phyloP scores from a whole-genome alignment of 2,797 vertebrate species.

The Enteromius fasciolatus region DNA sequence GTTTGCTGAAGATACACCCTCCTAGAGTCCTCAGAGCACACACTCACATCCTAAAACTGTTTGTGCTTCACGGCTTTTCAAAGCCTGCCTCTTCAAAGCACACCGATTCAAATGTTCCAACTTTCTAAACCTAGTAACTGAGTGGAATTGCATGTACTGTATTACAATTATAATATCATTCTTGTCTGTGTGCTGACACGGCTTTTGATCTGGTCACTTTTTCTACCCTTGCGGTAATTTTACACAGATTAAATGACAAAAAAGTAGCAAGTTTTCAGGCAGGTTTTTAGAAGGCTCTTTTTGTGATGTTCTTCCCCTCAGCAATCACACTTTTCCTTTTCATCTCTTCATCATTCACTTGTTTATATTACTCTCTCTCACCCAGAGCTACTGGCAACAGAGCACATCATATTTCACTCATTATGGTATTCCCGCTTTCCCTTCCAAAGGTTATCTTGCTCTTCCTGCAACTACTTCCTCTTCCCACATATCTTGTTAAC shows the following conservation, averaged over 20 bases:
- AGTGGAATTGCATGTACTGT: not conserved
- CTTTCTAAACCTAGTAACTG: conserved; percentile 9
- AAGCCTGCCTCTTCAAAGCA: not conserved
- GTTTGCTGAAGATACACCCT: conserved; percentile 22
- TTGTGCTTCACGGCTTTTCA: not conserved
- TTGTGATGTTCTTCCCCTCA: conserved; percentile 33
- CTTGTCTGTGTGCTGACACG: not conserved
- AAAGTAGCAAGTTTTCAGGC: conserved; percentile 4
- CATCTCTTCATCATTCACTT: conserved; percentile 61
- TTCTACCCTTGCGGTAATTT: conserved; percentile 3
- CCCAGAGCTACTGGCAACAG: conserved; percentile 51
- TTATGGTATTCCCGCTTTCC: conserved; percentile 52
- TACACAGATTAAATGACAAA: conserved; percentile 2
- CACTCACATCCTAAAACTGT: not conserved
- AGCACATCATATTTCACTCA: conserved; percentile 64
- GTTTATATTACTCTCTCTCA: conserved; percentile 59
- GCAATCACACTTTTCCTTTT: conserved; percentile 51
- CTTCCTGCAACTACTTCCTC: not conserved
- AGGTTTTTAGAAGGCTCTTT: not conserved
- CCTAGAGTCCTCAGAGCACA: conserved; percentile 14
- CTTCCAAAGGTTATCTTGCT: conserved; percentile 31
- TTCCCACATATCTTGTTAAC: conserved; percentile 20
- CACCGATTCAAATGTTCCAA: conserved; percentile 7
- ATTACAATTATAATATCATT: not conserved
- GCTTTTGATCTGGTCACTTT: not conserved